Evolutionary conservation across 2,888 invertebrate genomes (phyloP), one percentile per base, ranked within the genome.

Genomic region (Platycheirus albimanus): DNA sequence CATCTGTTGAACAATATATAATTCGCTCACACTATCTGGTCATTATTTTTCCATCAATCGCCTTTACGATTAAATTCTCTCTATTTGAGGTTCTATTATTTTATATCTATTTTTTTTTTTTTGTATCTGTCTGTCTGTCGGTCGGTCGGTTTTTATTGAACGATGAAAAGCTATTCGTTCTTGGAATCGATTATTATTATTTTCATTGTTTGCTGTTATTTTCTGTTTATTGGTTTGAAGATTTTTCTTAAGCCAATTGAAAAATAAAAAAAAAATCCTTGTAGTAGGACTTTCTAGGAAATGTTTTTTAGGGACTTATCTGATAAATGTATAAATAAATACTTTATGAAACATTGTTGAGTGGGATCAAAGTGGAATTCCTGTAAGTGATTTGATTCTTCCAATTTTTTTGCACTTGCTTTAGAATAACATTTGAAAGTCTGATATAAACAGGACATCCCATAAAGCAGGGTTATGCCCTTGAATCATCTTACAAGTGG

Each of bases 31-130:
- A 75, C 75, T 43, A 61, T 67, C 13, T 28, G 75, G 45, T 67
- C 75, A 75, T 75, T 75, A 75, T 49, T 66, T 75, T 75, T 52
- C 75, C 51, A 75, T 67, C 67, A 61, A 61, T 15, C 33, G 8
- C 33, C 43, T 20, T 41, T 17, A 15, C 20, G 28, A 49, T 70
- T 58, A n/a, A n/a, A 10, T 24, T 49, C 38, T 11, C 41, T 45
- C 28, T 28, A 66, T n/a, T 66, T 38, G 17, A 38, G 15, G 41
- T 52, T 43, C 43, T 51, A 24, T 49, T 49, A 49, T 49, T n/a
- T n/a, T n/a, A n/a, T n/a, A n/a, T n/a, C n/a, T 24, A 13, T 13
- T n/a, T 2, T 28, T 13, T 11, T 17, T n/a, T 24, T 24, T 24
- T 43, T 43, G 6, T 43, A 15, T 15, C 2, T 45, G 45, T 45